Percentiles rank a stretch among this genome's conserved stretches.
phyloP scores from a whole-genome alignment of 2,113 vertebrate species.

The Dicaeum eximium region DNA sequence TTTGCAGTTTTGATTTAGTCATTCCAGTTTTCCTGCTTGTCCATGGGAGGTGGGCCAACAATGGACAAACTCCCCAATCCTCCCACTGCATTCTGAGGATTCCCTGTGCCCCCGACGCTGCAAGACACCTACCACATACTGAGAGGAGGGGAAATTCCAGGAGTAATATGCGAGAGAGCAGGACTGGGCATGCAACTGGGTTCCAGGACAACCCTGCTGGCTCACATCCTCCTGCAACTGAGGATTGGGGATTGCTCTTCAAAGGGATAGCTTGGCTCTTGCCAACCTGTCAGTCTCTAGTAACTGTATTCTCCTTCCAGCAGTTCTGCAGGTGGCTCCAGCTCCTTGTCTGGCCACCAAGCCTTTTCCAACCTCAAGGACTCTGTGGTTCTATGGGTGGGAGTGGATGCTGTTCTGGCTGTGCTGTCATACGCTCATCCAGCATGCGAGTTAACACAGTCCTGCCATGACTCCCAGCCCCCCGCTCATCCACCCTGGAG shows the following conservation, averaged over 20 bases:
- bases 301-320: not conserved
- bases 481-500: not conserved
- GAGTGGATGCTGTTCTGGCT: not conserved
- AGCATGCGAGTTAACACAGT: not conserved
- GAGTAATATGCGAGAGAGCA: conserved; percentile 11
- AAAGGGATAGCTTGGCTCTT: not conserved
- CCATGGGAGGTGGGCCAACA: not conserved
- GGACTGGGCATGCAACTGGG: conserved; percentile 17
- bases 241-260: not conserved
- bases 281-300: not conserved
- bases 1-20: not conserved
- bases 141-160: conserved; percentile 61
- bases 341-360: not conserved
- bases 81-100: not conserved
- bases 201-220: conserved; percentile 2
- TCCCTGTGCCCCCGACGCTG: not conserved
- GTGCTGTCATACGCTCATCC: not conserved
- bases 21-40: not conserved
- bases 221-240: not conserved
- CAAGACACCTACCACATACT: conserved; percentile 13
- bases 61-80: not conserved
- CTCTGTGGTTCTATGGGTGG: not conserved
- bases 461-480: accelerated
- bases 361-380: not conserved
- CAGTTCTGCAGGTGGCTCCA: not conserved